These are phyloP conservation scores for Gymnoscopelus braueri DNA, from an alignment of 2,797 vertebrate genomes.

Conservation along the genomic window DNA sequence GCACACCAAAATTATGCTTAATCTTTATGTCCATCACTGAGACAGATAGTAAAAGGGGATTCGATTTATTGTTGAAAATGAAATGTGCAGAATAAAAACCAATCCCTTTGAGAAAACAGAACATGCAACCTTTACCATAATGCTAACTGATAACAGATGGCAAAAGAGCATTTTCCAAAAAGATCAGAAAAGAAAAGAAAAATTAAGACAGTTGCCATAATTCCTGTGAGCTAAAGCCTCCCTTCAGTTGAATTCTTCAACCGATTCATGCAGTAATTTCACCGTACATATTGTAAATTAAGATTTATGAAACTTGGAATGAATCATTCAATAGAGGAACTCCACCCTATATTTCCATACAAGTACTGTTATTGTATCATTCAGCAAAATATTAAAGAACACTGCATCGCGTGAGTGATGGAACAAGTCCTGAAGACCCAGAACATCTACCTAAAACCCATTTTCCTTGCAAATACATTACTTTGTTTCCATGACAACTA, in stretches of 20 bases:
- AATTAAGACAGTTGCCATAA: conserved; percentile 22
- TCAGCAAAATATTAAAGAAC: background rate
- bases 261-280: conserved; percentile 42
- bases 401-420: background rate
- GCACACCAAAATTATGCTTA: background rate
- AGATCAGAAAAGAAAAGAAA: conserved; percentile 16
- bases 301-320: conserved; percentile 14
- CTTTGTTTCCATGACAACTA: conserved; percentile 64
- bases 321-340: conserved; percentile 19
- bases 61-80: conserved; percentile 49
- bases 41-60: conserved; percentile 15
- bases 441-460: background rate
- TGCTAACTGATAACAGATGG: conserved; percentile 1
- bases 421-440: conserved; percentile 13
- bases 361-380: conserved; percentile 19
- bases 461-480: conserved; percentile 1
- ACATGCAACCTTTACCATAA: conserved; percentile 52
- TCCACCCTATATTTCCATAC: conserved; percentile 2
- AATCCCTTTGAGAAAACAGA: conserved; percentile 25
- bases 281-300: conserved; percentile 1
- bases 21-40: background rate
- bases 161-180: conserved; percentile 20
- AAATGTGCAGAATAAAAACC: conserved; percentile 45
- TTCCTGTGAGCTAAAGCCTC: conserved; percentile 32
- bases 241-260: conserved; percentile 28